A percentile compares a stretch with the other conserved stretches of the same genome.
Evolutionary conservation across 2,888 invertebrate genomes (phyloP).

Genomic region (Tortrix viridana): DNA sequence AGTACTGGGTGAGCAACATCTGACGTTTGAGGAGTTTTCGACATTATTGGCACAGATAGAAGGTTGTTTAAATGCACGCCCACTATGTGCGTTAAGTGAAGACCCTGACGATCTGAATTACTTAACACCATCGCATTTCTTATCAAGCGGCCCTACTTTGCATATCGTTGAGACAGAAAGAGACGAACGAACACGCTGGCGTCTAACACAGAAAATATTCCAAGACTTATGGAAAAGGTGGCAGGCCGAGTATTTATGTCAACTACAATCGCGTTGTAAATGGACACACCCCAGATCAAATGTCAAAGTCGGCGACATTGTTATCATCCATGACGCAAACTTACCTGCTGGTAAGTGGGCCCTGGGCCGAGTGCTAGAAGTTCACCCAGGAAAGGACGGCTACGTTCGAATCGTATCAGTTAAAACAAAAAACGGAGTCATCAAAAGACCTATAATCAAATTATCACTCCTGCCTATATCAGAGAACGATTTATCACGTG

Average conservation of each 20-base stretch:
- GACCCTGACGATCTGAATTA: no score
- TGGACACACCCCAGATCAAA: not conserved
- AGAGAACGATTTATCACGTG: not conserved
- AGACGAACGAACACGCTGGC: constrained; percentile 10
- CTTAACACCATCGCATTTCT: no score
- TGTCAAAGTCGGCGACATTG: constrained; percentile 7
- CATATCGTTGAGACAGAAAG: constrained; percentile 6
- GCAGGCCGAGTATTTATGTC: constrained; percentile 10
- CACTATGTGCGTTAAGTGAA: not conserved
- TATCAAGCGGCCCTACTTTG: not conserved
- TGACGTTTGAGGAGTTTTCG: constrained; percentile 9
- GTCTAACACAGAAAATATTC: constrained; percentile 14
- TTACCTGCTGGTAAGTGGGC: constrained; percentile 17
- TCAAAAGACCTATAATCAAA: no score
- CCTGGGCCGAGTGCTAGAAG: constrained; percentile 2
- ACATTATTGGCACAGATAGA: constrained; percentile 7
- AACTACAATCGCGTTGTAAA: constrained; percentile 12
- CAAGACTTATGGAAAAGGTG: no score
- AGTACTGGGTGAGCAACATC: constrained; percentile 9
- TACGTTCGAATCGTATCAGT: no score
- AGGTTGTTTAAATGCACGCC: constrained; percentile 3
- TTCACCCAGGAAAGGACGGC: constrained; percentile 8
- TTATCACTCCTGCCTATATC: constrained; percentile 8
- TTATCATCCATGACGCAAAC: constrained; percentile 10
- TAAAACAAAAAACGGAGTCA: no score